Percentiles rank a stretch among this genome's conserved stretches.
These are phyloP conservation scores for Ctenomys sociabilis DNA, from an alignment of 2,113 vertebrate species.

Conservation along the genomic window DNA sequence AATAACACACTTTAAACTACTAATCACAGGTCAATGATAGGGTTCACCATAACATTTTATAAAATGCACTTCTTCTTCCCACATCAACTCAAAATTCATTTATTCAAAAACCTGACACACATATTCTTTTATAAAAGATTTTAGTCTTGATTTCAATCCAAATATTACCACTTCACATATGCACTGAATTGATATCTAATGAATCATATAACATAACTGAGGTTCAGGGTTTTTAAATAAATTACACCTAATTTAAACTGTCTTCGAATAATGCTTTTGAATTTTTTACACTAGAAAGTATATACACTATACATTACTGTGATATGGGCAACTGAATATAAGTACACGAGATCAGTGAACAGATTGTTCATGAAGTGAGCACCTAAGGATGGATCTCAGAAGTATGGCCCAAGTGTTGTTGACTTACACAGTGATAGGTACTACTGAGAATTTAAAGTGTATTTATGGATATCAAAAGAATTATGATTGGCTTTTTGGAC, in stretches of 20 bases:
- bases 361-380: background rate
- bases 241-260: background rate
- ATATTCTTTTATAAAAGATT: background rate
- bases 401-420: background rate
- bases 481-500: background rate
- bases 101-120: too few species aligned
- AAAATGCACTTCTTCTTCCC: too few species aligned
- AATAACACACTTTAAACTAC: too few species aligned
- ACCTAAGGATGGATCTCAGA: background rate
- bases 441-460: background rate
- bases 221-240: background rate
- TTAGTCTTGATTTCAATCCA: background rate
- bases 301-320: background rate
- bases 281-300: background rate
- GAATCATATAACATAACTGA: background rate
- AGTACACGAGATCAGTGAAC: background rate
- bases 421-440: background rate
- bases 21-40: too few species aligned
- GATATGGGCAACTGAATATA: background rate
- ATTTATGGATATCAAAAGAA: conserved; percentile 38
- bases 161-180: background rate
- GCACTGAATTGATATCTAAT: background rate
- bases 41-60: too few species aligned
- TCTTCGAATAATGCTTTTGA: background rate
- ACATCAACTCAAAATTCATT: too few species aligned